Evolutionary conservation across 2,797 vertebrate species (phyloP).

Genomic region (Sebastes aleutianus): DNA sequence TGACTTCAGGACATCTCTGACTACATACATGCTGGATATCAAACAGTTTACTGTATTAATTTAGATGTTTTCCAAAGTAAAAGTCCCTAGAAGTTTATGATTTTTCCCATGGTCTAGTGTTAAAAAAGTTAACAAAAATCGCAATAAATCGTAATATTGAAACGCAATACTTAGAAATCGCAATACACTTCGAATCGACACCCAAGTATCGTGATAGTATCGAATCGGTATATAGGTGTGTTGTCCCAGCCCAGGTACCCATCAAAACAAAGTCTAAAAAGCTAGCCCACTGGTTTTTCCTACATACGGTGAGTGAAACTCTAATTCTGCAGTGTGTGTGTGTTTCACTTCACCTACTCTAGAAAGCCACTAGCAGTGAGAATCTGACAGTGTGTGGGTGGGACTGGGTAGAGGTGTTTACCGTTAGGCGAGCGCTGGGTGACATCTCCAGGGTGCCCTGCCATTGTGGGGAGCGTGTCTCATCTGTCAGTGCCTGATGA

Average conservation of each 20-base stretch:
- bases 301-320: slow-evolving; percentile 5
- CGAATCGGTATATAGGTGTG: too few species aligned
- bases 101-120: too few species aligned
- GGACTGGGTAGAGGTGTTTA: slow-evolving; percentile 65
- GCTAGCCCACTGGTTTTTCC: neutral
- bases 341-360: slow-evolving; percentile 22
- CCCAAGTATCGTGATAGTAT: too few species aligned
- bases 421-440: slow-evolving; percentile 53
- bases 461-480: slow-evolving; percentile 56
- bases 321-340: neutral
- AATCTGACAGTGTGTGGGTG: slow-evolving; percentile 45
- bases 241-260: neutral
- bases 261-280: slow-evolving; percentile 15
- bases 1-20: too few species aligned
- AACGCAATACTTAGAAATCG: too few species aligned
- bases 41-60: too few species aligned
- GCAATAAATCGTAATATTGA: too few species aligned
- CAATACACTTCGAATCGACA: too few species aligned
- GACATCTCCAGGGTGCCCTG: slow-evolving; percentile 65
- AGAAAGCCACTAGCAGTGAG: slow-evolving; percentile 27
- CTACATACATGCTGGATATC: too few species aligned
- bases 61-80: too few species aligned
- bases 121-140: too few species aligned
- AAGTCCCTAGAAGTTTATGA: too few species aligned
- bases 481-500: slow-evolving; percentile 66